Evolutionary conservation across 2,888 invertebrate genomes (phyloP).

Genomic region (Congeria kusceri): DNA sequence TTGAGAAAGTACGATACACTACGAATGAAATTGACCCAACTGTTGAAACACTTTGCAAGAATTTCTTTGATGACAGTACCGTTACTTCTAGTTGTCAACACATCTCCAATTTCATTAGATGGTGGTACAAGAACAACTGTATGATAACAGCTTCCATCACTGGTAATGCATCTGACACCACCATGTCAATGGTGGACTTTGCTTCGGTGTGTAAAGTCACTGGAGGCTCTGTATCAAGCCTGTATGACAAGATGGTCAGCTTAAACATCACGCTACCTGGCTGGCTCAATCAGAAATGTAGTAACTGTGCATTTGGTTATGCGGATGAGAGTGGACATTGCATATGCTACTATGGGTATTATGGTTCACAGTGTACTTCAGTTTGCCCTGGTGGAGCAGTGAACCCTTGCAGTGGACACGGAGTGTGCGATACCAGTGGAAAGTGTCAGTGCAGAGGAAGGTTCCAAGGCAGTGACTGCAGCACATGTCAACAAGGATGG

Average conservation of each 20-base stretch:
- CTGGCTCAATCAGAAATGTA: slow-evolving; percentile 69
- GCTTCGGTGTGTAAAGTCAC: slow-evolving; percentile 55
- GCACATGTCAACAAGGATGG: slow-evolving; percentile 67
- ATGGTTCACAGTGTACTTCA: slow-evolving; percentile 68
- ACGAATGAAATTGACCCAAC: slow-evolving; percentile 31
- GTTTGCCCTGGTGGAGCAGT: slow-evolving; percentile 70
- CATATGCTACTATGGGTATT: slow-evolving; percentile 72
- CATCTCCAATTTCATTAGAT: slow-evolving; percentile 37
- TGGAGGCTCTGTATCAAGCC: slow-evolving; percentile 25
- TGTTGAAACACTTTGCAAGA: slow-evolving; percentile 48
- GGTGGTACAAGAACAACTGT: slow-evolving; percentile 67
- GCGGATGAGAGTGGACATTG: slow-evolving; percentile 44
- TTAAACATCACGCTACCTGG: slow-evolving; percentile 52
- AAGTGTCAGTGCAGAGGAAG: slow-evolving; percentile 68
- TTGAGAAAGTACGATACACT: slow-evolving; percentile 10
- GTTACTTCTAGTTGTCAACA: slow-evolving; percentile 55
- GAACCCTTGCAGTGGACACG: slow-evolving; percentile 69
- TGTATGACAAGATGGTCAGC: slow-evolving; percentile 51
- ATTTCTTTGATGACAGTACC: slow-evolving; percentile 60
- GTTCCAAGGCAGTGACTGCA: slow-evolving; percentile 68
- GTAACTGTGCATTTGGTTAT: slow-evolving; percentile 67
- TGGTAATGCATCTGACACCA: slow-evolving; percentile 53
- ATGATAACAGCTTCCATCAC: slow-evolving; percentile 55
- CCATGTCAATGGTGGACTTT: slow-evolving; percentile 67
- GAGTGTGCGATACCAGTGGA: slow-evolving; percentile 67